These are phyloP conservation scores for Empidonax traillii DNA, from an alignment of 2,113 vertebrate genomes.

Conservation along the genomic window DNA sequence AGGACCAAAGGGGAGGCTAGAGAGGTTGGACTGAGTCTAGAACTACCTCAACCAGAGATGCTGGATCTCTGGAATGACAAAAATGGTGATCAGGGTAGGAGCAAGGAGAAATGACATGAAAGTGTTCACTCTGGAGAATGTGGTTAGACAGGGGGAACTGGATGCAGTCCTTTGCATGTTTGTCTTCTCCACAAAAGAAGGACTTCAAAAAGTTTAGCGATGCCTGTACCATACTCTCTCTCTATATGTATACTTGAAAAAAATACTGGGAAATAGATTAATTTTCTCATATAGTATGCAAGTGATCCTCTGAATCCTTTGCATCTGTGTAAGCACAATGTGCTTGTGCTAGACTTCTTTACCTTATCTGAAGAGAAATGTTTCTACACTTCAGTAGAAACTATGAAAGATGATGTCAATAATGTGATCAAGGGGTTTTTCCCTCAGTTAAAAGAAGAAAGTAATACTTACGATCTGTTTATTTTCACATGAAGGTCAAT, in stretches of 20 bases:
- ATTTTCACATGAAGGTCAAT: neutral
- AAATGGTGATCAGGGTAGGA: neutral
- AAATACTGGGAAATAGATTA: neutral
- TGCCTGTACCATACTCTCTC: neutral
- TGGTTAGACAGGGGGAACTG: neutral
- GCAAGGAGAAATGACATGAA: neutral
- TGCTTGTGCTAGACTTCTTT: neutral
- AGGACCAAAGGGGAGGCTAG: neutral
- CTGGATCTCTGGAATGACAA: neutral
- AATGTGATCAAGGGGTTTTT: neutral
- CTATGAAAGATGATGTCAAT: neutral
- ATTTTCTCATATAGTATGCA: neutral
- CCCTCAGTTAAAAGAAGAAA: neutral
- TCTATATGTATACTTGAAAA: neutral
- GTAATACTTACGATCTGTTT: neutral
- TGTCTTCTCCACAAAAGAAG: neutral
- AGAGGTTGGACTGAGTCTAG: neutral
- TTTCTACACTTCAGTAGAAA: neutral
- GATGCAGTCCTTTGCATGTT: neutral
- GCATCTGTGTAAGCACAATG: neutral
- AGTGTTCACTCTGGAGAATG: neutral
- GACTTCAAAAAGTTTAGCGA: neutral
- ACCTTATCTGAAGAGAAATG: neutral
- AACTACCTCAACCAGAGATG: neutral
- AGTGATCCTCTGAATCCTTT: neutral